phyloP scores from a whole-genome alignment of 2,113 vertebrate species.

The Craseonycteris thonglongyai region DNA sequence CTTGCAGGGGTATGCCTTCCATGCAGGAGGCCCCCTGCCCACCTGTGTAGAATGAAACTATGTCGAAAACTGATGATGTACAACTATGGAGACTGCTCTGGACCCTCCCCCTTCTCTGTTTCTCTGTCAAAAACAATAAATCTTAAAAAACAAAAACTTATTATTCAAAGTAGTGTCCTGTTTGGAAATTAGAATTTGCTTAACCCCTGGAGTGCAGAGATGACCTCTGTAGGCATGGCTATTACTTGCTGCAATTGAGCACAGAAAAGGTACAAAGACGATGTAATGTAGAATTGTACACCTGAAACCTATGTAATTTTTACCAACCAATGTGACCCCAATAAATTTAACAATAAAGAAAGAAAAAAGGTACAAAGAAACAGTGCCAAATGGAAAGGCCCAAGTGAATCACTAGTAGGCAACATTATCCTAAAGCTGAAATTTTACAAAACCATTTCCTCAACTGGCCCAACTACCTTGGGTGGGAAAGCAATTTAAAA shows the following conservation, averaged over 20 bases:
- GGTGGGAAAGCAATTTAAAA: not conserved
- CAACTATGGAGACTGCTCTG: no score
- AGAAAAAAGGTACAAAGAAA: not conserved
- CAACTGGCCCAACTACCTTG: not conserved
- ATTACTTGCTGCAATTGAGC: not conserved
- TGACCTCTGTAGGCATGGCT: not conserved
- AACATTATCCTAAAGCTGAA: not conserved
- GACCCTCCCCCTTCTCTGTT: no score
- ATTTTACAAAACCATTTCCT: not conserved
- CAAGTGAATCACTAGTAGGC: not conserved
- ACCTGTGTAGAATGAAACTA: no score
- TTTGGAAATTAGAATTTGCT: not conserved
- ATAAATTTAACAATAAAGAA: no score
- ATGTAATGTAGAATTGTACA: no score
- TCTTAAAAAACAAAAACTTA: not conserved
- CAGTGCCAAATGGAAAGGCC: not conserved
- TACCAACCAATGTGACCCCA: no score
- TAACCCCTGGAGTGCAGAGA: not conserved
- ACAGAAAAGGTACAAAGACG: not conserved
- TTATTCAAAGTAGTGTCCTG: not conserved
- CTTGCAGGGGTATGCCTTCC: no score
- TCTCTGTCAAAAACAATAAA: no score
- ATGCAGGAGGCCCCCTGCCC: no score
- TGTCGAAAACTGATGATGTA: no score
- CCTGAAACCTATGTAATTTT: no score